These are phyloP conservation scores for Clepsis dumicolana DNA, from an alignment of 2,888 invertebrate genomes.

Conservation along the genomic window DNA sequence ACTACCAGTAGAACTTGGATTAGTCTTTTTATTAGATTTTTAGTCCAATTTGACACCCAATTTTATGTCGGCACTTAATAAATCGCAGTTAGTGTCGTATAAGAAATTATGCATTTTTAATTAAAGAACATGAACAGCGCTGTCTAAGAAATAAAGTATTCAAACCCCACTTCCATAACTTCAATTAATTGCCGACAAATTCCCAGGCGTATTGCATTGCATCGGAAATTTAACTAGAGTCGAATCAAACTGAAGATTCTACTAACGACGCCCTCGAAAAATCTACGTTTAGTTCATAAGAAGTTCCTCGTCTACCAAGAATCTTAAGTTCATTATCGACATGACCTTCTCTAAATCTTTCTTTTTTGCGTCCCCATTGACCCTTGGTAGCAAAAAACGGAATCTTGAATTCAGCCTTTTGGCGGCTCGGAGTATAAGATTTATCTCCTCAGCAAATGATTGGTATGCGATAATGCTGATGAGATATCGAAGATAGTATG, in stretches of 20 bases:
- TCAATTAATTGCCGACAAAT: slow-evolving; percentile 30
- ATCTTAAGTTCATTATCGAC: slow-evolving; percentile 62
- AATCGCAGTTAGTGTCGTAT: background rate
- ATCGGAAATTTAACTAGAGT: slow-evolving; percentile 31
- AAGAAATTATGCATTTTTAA: background rate
- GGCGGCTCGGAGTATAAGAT: slow-evolving; percentile 67
- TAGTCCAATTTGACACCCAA: too few relatives aligned
- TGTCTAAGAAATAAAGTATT: background rate
- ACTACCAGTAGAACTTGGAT: too few relatives aligned
- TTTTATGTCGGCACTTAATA: too few relatives aligned
- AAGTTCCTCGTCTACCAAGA: slow-evolving; percentile 50
- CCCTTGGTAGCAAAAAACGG: slow-evolving; percentile 69
- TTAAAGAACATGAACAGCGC: background rate
- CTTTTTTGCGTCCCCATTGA: slow-evolving; percentile 68
- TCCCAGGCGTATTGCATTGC: slow-evolving; percentile 32
- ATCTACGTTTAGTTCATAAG: slow-evolving; percentile 40
- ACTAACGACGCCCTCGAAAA: slow-evolving; percentile 38
- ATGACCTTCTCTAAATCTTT: slow-evolving; percentile 57
- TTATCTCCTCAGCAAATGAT: slow-evolving; percentile 70
- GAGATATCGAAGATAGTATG: slow-evolving; percentile 51
- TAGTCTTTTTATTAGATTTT: too few relatives aligned
- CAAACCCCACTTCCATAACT: background rate
- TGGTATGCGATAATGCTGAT: slow-evolving; percentile 62
- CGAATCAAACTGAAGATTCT: slow-evolving; percentile 28
- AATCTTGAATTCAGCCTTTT: slow-evolving; percentile 63